Evolutionary conservation across 2,797 vertebrate species (phyloP).

Genomic region (Podarcis siculus): DNA sequence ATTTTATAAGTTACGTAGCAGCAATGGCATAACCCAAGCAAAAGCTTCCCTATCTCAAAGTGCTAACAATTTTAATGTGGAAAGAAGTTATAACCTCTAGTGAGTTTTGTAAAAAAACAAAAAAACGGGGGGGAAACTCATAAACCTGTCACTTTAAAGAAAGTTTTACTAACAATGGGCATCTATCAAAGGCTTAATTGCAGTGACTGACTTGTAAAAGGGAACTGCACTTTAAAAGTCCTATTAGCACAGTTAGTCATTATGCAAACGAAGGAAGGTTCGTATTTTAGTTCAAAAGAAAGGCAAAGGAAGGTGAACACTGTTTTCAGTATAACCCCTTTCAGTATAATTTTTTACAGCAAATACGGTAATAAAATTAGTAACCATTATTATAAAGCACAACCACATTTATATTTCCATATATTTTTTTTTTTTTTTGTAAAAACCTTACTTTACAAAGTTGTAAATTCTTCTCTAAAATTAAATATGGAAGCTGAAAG

Average conservation of each 20-base stretch:
- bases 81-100: background rate
- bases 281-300: background rate
- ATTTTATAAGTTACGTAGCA: background rate
- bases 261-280: background rate
- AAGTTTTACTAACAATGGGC: background rate
- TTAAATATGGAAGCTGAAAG: background rate
- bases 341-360: background rate
- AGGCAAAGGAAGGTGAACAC: background rate
- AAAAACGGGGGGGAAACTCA: too few relatives aligned
- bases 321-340: background rate
- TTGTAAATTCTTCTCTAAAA: background rate
- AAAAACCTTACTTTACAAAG: background rate
- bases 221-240: background rate
- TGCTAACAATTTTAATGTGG: background rate
- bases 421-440: background rate
- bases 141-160: background rate
- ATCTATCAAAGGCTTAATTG: background rate
- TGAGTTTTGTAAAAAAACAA: background rate
- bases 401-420: background rate
- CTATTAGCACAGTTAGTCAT: background rate
- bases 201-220: background rate
- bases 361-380: background rate
- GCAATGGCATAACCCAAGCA: background rate
- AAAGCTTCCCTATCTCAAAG: background rate
- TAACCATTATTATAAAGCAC: background rate